A percentile compares a stretch with the other conserved stretches of the same genome.
These are phyloP conservation scores for Apantesis nais DNA, from an alignment of 2,888 invertebrate species.

Conservation along the genomic window DNA sequence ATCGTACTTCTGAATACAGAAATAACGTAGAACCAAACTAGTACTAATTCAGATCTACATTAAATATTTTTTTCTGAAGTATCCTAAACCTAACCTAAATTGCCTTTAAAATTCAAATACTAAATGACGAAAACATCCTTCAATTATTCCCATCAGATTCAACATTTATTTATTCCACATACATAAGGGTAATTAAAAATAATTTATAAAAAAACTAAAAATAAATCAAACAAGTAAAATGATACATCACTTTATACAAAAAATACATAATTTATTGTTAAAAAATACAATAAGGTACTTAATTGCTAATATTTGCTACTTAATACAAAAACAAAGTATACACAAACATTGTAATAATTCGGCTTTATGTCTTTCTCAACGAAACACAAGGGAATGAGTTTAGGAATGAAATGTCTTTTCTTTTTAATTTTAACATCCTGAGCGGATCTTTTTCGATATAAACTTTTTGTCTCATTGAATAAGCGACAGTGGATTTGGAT, in stretches of 20 bases:
- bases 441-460: background rate
- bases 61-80: background rate
- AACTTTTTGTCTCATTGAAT: background rate
- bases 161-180: background rate
- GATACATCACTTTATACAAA: constrained; percentile 38
- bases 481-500: background rate
- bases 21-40: too few relatives aligned
- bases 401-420: constrained; percentile 3
- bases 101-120: background rate
- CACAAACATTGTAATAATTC: constrained; percentile 10
- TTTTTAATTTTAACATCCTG: background rate
- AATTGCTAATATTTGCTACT: constrained; percentile 44
- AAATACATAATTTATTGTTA: constrained; percentile 59
- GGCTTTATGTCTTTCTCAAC: background rate
- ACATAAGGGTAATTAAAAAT: background rate
- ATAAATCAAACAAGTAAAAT: background rate
- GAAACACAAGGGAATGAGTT: background rate
- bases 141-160: background rate
- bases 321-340: constrained; percentile 33
- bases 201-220: background rate
- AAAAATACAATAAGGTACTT: constrained; percentile 52
- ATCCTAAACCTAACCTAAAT: background rate
- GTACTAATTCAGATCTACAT: background rate
- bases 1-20: background rate
- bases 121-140: background rate